phyloP scores from a whole-genome alignment of 2,797 vertebrate species.

The Helarctos malayanus region DNA sequence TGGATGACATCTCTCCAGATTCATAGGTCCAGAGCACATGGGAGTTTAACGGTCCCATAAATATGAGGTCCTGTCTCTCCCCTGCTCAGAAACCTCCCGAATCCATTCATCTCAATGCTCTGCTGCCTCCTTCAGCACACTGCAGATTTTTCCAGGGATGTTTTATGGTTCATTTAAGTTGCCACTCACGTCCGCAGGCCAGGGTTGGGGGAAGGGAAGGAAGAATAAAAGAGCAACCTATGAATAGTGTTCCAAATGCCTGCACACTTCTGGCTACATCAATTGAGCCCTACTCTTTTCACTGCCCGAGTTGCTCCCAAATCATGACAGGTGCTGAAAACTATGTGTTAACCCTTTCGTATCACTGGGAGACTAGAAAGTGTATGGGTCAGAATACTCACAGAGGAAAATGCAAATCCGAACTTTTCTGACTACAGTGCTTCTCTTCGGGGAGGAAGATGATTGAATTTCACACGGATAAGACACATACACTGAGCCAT shows the following conservation, averaged over 20 bases:
- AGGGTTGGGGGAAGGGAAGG: neutral
- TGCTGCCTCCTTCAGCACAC: constrained; percentile 55
- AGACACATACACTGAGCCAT: neutral
- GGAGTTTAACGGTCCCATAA: constrained; percentile 80
- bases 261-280: neutral
- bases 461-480: neutral
- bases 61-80: constrained; percentile 79
- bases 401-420: neutral
- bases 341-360: neutral
- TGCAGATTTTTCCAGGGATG: constrained; percentile 52
- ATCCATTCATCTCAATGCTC: constrained; percentile 75
- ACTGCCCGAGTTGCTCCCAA: neutral
- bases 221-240: neutral
- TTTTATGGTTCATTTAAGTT: constrained; percentile 59
- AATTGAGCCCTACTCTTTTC: neutral
- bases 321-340: neutral
- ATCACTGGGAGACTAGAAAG: neutral
- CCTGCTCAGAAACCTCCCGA: constrained; percentile 61
- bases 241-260: neutral
- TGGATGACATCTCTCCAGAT: constrained; percentile 73
- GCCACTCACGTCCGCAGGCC: constrained; percentile 33
- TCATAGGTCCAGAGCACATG: constrained; percentile 39
- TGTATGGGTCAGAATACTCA: neutral
- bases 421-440: neutral
- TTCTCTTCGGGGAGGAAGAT: neutral